A percentile compares a stretch with the other conserved stretches of the same genome.
Evolutionary conservation across 2,888 invertebrate genomes (phyloP).

Genomic region (Cryptus viduatorius): DNA sequence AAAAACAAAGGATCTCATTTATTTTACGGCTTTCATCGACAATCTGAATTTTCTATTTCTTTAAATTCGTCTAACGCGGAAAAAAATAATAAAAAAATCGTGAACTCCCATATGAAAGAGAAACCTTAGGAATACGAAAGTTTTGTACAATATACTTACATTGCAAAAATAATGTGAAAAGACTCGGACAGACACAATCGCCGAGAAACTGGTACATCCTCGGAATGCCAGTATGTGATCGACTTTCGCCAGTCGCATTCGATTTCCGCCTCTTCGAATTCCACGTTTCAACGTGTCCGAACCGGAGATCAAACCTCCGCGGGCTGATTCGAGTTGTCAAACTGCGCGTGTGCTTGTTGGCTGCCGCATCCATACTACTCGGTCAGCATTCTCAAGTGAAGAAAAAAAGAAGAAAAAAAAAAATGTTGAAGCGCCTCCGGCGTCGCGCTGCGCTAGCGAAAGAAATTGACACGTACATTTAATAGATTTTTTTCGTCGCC

Average conservation of each 20-base stretch:
- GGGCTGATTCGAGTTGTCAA: conserved; percentile 59
- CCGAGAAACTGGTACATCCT: conserved; percentile 39
- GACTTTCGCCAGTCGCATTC: conserved; percentile 53
- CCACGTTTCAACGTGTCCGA: conserved; percentile 47
- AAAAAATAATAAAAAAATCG: no score
- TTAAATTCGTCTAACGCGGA: no score
- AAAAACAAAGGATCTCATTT: no score
- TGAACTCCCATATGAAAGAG: no score
- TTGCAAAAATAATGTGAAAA: not conserved
- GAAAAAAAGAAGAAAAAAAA: not conserved
- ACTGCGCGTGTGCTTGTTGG: conserved; percentile 22
- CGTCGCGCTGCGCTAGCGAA: no score
- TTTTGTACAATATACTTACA: not conserved
- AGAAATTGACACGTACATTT: no score
- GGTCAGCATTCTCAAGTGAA: conserved; percentile 1
- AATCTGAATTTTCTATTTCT: no score
- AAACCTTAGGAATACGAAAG: not conserved
- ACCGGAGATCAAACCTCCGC: conserved; percentile 55
- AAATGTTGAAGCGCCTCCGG: no score
- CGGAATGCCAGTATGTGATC: conserved; percentile 25
- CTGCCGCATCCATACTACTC: not conserved
- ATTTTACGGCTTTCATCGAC: no score
- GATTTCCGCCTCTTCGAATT: conserved; percentile 55
- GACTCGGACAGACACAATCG: conserved; percentile 7
- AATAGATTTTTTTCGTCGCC: no score